Conservation (phyloP, 64 coral and sea anemone species). For the Pocillopora verrucosa region DNA sequence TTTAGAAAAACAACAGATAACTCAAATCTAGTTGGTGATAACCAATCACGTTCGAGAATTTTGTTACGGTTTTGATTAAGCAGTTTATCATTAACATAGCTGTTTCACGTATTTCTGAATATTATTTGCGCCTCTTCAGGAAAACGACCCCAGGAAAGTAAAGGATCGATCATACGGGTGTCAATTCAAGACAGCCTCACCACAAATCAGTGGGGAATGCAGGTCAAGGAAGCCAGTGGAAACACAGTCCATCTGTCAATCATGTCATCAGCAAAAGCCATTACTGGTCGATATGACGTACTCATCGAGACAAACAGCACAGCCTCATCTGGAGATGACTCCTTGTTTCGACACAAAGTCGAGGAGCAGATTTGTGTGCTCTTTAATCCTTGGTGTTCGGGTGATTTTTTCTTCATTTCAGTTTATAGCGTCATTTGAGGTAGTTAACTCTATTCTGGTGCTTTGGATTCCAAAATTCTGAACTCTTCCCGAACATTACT, state of each 20-base stretch:
- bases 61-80: too few relatives aligned
- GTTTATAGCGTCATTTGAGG: background rate
- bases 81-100: too few relatives aligned
- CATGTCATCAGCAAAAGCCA: constrained; percentile 23
- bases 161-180: constrained; percentile 23
- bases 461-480: too few relatives aligned
- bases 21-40: too few relatives aligned
- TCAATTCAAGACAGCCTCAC: background rate
- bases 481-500: too few relatives aligned
- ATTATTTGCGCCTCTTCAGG: background rate
- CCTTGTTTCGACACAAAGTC: background rate
- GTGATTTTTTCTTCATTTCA: background rate
- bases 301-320: constrained; percentile 41
- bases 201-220: constrained; percentile 31
- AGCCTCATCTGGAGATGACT: constrained; percentile 4
- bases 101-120: background rate
- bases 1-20: too few relatives aligned
- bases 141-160: constrained; percentile 41
- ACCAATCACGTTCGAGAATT: too few relatives aligned
- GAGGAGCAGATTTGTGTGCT: constrained; percentile 11
- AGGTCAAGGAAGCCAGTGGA: constrained; percentile 5
- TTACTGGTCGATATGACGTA: constrained; percentile 27
- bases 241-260: constrained; percentile 23
- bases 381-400: constrained; percentile 63
- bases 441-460: too few relatives aligned